Conservation (phyloP, 2,113 vertebrate species). For the Centropus bengalensis region DNA sequence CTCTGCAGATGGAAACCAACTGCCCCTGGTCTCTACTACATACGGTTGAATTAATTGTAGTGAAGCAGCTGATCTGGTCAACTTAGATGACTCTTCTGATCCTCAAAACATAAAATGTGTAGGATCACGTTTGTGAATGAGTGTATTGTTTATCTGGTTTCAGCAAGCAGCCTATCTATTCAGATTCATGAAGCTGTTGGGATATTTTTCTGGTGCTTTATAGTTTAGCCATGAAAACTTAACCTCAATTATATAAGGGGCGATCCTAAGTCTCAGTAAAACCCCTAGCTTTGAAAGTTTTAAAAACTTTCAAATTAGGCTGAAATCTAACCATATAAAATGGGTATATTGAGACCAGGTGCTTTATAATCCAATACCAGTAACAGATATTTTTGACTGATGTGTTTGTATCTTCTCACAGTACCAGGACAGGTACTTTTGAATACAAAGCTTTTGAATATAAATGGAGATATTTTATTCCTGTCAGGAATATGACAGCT, state of each 20-base stretch:
- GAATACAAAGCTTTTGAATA: slow-evolving; percentile 2
- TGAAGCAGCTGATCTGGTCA: not conserved
- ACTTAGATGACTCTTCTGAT: not conserved
- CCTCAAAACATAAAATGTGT: not conserved
- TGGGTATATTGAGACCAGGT: not conserved
- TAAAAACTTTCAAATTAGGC: not conserved
- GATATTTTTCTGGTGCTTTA: not conserved
- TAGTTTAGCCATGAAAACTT: not conserved
- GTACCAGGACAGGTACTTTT: not conserved
- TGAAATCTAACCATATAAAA: slow-evolving; percentile 1
- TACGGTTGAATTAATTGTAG: not conserved
- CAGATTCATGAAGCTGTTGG: not conserved
- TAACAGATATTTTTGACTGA: slow-evolving; percentile 22
- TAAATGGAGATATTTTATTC: slow-evolving; percentile 37
- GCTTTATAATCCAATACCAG: not conserved
- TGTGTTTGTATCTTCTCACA: not conserved
- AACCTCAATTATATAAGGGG: not conserved
- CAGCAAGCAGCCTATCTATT: not conserved
- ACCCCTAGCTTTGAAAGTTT: not conserved
- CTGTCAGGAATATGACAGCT: not conserved
- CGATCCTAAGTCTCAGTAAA: not conserved
- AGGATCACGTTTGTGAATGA: not conserved
- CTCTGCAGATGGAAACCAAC: slow-evolving; percentile 25
- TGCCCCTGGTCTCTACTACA: not conserved
- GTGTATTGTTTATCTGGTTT: not conserved